Evolutionary conservation across 1,140 invertebrate genomes (phyloP).

Genomic region (Zaprionus capensis): DNA sequence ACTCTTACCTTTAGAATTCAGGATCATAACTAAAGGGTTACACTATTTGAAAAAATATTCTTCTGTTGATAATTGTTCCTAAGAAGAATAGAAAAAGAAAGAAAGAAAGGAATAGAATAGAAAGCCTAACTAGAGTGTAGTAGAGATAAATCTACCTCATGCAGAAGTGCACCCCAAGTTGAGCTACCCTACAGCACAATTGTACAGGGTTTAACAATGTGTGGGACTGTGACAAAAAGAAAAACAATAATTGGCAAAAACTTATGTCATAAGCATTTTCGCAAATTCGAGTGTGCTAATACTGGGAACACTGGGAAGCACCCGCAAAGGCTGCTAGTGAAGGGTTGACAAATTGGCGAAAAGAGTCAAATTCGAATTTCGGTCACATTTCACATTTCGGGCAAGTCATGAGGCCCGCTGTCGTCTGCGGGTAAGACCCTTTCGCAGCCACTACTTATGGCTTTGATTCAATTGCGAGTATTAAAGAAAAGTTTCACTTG

Average conservation of each 20-base stretch:
- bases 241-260: constrained; percentile 29
- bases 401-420: background rate
- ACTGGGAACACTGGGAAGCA: background rate
- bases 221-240: constrained; percentile 38
- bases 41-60: background rate
- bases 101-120: rapidly evolving
- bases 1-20: background rate
- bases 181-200: background rate
- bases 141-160: background rate
- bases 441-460: background rate
- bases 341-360: background rate
- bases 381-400: constrained; percentile 1
- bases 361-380: background rate
- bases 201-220: background rate
- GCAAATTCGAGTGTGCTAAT: background rate
- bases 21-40: background rate
- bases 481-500: constrained; percentile 68
- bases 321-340: background rate
- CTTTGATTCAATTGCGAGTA: constrained; percentile 58
- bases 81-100: too few species aligned
- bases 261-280: constrained; percentile 4
- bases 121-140: background rate
- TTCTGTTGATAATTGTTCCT: too few species aligned
- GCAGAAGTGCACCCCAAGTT: background rate
- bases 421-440: background rate